These are phyloP conservation scores for Andricus curvator DNA, from an alignment of 2,888 invertebrate species.

Conservation along the genomic window DNA sequence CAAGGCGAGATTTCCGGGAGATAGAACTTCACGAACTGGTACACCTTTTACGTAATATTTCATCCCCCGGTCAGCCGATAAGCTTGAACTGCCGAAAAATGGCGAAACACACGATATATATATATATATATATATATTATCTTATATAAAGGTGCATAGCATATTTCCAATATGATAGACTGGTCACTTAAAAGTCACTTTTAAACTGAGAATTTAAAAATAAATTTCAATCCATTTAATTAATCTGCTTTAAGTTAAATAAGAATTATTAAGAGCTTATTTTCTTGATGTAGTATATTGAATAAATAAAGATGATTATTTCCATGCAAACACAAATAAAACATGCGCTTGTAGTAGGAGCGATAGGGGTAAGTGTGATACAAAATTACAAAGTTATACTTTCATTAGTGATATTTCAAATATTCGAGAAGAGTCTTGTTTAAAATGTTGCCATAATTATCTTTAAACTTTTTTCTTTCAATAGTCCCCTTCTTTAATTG, in stretches of 20 bases:
- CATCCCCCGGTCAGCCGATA: not conserved
- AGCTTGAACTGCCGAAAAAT: slow-evolving; percentile 20
- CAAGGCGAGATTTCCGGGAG: slow-evolving; percentile 26
- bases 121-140: not conserved
- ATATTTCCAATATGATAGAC: not conserved
- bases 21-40: slow-evolving; percentile 16
- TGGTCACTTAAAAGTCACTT: not conserved
- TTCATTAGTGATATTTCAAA: too few relatives aligned
- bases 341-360: too few relatives aligned
- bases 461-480: too few relatives aligned
- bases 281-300: not conserved
- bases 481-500: too few relatives aligned
- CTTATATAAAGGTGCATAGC: not conserved
- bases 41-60: slow-evolving; percentile 17
- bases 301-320: not conserved
- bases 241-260: not conserved
- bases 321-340: too few relatives aligned
- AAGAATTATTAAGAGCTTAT: not conserved
- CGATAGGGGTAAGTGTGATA: too few relatives aligned
- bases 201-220: not conserved
- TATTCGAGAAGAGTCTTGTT: too few relatives aligned
- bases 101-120: not conserved
- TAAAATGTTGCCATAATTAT: too few relatives aligned
- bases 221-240: not conserved
- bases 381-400: too few relatives aligned